Percentiles rank a stretch among this genome's conserved stretches.
phyloP scores from a whole-genome alignment of 1,140 invertebrate genomes.

The Galendromus occidentalis region DNA sequence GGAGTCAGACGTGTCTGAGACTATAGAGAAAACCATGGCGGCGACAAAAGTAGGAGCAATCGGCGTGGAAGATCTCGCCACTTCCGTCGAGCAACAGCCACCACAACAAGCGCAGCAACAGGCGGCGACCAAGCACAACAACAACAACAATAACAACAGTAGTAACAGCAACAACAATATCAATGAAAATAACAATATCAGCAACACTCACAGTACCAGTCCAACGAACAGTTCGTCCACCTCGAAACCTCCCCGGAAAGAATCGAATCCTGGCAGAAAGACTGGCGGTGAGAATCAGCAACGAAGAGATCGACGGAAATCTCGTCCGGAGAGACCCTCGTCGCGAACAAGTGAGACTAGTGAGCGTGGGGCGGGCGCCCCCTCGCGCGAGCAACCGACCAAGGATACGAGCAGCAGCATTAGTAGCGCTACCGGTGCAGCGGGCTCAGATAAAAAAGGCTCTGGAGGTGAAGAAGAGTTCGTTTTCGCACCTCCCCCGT shows the following conservation, averaged over 20 bases:
- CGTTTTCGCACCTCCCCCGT: background rate
- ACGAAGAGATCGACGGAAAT: background rate
- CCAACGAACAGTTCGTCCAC: no score
- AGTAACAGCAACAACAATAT: background rate
- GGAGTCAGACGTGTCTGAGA: no score
- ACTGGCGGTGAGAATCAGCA: background rate
- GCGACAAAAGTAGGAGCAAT: no score
- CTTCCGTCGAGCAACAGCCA: no score
- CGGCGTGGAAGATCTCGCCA: no score
- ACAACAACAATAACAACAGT: background rate
- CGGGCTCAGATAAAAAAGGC: no score
- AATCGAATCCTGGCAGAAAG: background rate
- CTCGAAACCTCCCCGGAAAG: constrained; percentile 1
- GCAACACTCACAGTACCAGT: background rate
- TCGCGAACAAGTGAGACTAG: background rate
- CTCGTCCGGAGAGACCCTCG: background rate
- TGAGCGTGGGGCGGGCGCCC: background rate
- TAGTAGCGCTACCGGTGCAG: no score
- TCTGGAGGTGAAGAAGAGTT: background rate
- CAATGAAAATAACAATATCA: background rate
- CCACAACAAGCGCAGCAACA: background rate
- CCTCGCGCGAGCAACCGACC: no score
- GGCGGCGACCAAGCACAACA: background rate
- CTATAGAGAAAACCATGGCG: no score
- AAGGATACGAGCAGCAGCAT: no score